These are phyloP conservation scores for Telmatherina bonti DNA, from an alignment of 2,797 vertebrate species.

Conservation along the genomic window DNA sequence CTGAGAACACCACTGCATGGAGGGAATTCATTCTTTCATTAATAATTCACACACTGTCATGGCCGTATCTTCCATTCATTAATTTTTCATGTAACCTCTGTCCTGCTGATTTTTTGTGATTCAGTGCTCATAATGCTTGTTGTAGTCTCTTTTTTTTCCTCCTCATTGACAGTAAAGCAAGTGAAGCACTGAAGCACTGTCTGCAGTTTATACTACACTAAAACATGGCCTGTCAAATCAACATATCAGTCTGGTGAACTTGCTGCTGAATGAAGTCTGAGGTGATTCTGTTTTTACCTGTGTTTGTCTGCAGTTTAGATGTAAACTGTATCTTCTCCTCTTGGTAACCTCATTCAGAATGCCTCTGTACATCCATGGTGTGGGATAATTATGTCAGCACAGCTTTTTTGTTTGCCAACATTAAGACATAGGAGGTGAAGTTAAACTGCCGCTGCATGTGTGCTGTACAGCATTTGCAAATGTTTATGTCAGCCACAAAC, in stretches of 20 bases:
- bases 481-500: conserved; percentile 16
- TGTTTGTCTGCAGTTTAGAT: conserved; percentile 8
- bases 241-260: conserved; percentile 22
- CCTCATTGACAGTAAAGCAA: background rate
- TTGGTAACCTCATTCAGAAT: conserved; percentile 47
- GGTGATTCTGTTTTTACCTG: conserved; percentile 17
- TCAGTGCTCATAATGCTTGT: conserved; percentile 32
- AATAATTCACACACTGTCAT: conserved; percentile 70
- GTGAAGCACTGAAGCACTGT: too few relatives aligned
- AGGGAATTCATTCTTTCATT: conserved; percentile 61
- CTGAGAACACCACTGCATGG: conserved; percentile 32
- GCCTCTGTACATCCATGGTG: conserved; percentile 22
- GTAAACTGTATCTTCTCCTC: conserved; percentile 34
- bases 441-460: conserved; percentile 1
- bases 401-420: conserved; percentile 50
- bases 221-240: conserved; percentile 29
- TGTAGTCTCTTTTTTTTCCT: conserved; percentile 12
- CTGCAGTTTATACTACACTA: background rate
- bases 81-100: conserved; percentile 60
- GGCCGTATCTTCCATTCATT: conserved; percentile 62
- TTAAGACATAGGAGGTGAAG: conserved; percentile 47
- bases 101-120: conserved; percentile 52
- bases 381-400: conserved; percentile 61
- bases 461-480: conserved; percentile 3
- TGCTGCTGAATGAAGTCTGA: conserved; percentile 2